Evolutionary conservation across 2,888 invertebrate species (phyloP).

Genomic region (Ptilodon capucinus): DNA sequence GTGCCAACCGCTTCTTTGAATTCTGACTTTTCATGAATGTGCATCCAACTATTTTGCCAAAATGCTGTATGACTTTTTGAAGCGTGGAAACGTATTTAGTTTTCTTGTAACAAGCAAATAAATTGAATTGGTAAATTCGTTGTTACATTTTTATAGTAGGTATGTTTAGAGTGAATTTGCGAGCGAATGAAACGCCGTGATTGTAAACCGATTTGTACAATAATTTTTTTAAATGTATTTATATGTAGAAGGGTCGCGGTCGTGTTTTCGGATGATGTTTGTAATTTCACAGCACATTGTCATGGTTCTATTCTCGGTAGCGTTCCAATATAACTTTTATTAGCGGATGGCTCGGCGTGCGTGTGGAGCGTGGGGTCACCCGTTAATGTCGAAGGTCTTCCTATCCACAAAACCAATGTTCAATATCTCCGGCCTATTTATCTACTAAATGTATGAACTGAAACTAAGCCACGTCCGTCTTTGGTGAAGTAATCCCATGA

Average conservation of each 20-base stretch:
- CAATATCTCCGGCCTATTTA: too few relatives aligned
- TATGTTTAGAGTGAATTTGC: too few relatives aligned
- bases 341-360: slow-evolving; percentile 24
- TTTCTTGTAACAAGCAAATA: not conserved
- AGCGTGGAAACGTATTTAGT: not conserved
- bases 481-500: too few relatives aligned
- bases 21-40: slow-evolving; percentile 37
- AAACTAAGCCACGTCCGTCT: too few relatives aligned
- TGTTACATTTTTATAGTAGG: too few relatives aligned
- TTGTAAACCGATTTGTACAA: too few relatives aligned
- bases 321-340: slow-evolving; percentile 46
- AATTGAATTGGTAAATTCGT: too few relatives aligned
- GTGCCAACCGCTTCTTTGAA: slow-evolving; percentile 43
- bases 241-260: slow-evolving; percentile 2
- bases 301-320: slow-evolving; percentile 36
- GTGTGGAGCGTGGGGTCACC: slow-evolving; percentile 36
- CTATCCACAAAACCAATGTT: too few relatives aligned
- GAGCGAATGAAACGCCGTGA: too few relatives aligned
- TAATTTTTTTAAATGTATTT: too few relatives aligned
- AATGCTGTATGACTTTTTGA: not conserved
- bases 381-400: slow-evolving; percentile 39
- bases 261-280: slow-evolving; percentile 14
- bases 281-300: slow-evolving; percentile 26
- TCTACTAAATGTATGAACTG: too few relatives aligned
- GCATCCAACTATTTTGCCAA: not conserved